phyloP scores from a whole-genome alignment of 2,888 invertebrate genomes.

The Odontocerum albicorne region DNA sequence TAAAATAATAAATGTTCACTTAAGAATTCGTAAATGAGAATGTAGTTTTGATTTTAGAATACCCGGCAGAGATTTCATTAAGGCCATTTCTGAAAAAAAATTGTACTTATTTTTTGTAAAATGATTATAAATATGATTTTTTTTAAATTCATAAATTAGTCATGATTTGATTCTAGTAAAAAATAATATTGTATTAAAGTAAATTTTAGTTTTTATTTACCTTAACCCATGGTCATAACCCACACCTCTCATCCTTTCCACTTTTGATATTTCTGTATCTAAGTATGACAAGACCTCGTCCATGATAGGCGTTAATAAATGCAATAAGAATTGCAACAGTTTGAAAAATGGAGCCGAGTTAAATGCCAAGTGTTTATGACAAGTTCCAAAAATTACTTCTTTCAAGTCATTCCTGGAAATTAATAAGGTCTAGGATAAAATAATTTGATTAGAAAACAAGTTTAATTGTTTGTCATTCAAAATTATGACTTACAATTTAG shows the following conservation, averaged over 20 bases:
- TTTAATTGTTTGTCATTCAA: too few relatives aligned
- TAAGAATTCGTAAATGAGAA: too few relatives aligned
- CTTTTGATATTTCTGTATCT: constrained; percentile 44
- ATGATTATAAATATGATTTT: too few relatives aligned
- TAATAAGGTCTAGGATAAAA: too few relatives aligned
- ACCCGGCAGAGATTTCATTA: constrained; percentile 21
- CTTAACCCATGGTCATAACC: constrained; percentile 50
- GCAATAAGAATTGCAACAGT: constrained; percentile 46
- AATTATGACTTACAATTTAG: too few relatives aligned
- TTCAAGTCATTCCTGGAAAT: constrained; percentile 40
- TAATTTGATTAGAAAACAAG: too few relatives aligned
- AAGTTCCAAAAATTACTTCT: constrained; percentile 41
- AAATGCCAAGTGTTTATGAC: constrained; percentile 50
- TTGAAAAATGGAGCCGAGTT: constrained; percentile 41
- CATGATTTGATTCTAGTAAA: too few relatives aligned
- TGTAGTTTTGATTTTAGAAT: constrained; percentile 16
- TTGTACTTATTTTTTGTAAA: too few relatives aligned
- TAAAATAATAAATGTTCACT: too few relatives aligned
- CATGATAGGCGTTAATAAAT: constrained; percentile 43
- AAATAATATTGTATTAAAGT: neutral
- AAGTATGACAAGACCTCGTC: constrained; percentile 42
- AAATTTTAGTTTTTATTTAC: constrained; percentile 30
- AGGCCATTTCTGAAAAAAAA: constrained; percentile 33
- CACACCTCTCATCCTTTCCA: constrained; percentile 50
- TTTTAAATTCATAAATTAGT: too few relatives aligned